Conservation (phyloP, 2,888 invertebrate species). For the Scaptodrosophila latifasciaeformis region DNA sequence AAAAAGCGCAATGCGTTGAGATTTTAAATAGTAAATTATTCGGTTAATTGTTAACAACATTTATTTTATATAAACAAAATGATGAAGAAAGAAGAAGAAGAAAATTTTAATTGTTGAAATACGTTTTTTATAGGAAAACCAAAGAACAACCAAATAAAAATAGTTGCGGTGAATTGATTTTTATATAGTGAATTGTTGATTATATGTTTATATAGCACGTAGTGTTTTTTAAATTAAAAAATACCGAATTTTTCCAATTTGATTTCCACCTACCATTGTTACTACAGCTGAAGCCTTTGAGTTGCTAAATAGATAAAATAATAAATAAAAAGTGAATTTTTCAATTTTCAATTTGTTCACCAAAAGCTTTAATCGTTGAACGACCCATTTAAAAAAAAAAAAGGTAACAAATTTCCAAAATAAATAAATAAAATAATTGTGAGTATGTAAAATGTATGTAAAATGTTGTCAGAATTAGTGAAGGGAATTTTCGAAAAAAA, state of each 20-base stretch:
- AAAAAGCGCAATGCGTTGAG: slow-evolving; percentile 24
- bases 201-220: slow-evolving; percentile 59
- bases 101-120: slow-evolving; percentile 53
- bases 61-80: slow-evolving; percentile 46
- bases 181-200: slow-evolving; percentile 67
- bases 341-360: slow-evolving; percentile 32
- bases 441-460: slow-evolving; percentile 4
- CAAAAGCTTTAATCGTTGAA: slow-evolving; percentile 71
- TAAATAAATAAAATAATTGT: slow-evolving; percentile 5
- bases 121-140: no score
- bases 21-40: slow-evolving; percentile 65
- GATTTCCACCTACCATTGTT: no score
- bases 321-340: no score
- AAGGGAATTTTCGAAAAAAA: no score
- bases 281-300: slow-evolving; percentile 14
- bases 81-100: slow-evolving; percentile 16
- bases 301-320: not conserved
- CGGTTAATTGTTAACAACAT: slow-evolving; percentile 60
- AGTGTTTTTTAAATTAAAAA: slow-evolving; percentile 55
- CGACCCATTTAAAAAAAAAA: slow-evolving; percentile 48
- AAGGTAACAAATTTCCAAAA: slow-evolving; percentile 40
- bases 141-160: slow-evolving; percentile 1
- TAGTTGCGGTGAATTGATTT: slow-evolving; percentile 60
- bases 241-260: no score
- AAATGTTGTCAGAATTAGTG: no score